Evolutionary conservation across 2,888 invertebrate species (phyloP).

Genomic region (Phortica okadai): DNA sequence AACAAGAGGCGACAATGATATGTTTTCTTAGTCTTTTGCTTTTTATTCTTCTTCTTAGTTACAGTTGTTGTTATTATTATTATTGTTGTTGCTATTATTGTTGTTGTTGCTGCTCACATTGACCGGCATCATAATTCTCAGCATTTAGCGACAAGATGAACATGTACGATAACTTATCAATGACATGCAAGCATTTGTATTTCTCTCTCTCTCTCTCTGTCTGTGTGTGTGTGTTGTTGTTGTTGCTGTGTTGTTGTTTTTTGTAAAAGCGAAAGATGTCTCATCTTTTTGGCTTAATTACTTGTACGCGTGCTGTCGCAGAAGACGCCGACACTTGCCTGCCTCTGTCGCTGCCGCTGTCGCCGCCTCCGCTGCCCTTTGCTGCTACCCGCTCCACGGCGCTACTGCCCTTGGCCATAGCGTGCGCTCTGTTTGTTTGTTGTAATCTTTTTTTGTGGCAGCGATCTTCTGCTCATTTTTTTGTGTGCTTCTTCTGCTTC

Average conservation of each 20-base stretch:
- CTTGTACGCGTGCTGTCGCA: conserved; percentile 66
- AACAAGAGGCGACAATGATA: neutral
- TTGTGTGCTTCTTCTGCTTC: neutral
- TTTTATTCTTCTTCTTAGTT: neutral
- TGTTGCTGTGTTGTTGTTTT: conserved; percentile 38
- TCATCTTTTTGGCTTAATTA: conserved; percentile 67
- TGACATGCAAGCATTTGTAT: conserved; percentile 30
- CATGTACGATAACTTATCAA: conserved; percentile 62
- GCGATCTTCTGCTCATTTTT: neutral
- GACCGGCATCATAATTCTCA: conserved; percentile 48
- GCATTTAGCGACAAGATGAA: conserved; percentile 52
- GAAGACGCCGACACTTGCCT: conserved; percentile 51
- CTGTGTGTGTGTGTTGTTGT: conserved; percentile 8
- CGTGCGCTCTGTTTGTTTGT: too few species aligned
- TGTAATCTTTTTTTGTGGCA: neutral
- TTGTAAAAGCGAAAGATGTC: conserved; percentile 58
- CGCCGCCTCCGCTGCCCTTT: neutral
- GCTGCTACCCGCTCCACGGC: neutral
- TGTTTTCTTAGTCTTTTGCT: neutral
- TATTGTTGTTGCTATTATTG: neutral
- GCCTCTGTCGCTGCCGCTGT: conserved; percentile 4
- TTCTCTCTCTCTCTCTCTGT: neutral
- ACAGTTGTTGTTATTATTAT: neutral
- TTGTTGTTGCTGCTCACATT: neutral
- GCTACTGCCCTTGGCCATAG: neutral